These are phyloP conservation scores for Lagenorhynchus albirostris DNA, from an alignment of 2,113 vertebrate species.

Conservation along the genomic window DNA sequence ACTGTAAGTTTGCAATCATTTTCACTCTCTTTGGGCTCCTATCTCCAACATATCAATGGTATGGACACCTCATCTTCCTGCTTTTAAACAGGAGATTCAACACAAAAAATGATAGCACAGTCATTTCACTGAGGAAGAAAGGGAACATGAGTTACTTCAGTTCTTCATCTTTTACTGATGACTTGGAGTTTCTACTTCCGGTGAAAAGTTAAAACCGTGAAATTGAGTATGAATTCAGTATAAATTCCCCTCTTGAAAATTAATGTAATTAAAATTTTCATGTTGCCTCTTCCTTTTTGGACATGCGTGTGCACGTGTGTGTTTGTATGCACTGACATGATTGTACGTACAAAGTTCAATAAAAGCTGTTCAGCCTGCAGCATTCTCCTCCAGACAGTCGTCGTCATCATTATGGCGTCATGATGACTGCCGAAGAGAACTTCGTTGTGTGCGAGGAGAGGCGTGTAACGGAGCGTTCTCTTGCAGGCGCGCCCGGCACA, in stretches of 20 bases:
- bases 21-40: not conserved
- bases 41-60: not conserved
- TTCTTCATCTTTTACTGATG: not conserved
- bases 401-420: not conserved
- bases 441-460: not conserved
- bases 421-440: not conserved
- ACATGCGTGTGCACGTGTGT: accelerated
- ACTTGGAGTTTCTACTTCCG: not conserved
- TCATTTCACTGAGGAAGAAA: not conserved
- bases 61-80: too few species aligned
- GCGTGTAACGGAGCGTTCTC: too few species aligned
- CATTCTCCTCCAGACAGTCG: not conserved
- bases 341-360: not conserved
- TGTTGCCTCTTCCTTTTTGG: not conserved
- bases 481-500: not conserved
- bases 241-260: not conserved
- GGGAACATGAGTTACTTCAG: not conserved
- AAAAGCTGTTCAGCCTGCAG: not conserved
- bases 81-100: not conserved
- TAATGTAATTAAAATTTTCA: not conserved
- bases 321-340: not conserved
- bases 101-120: not conserved
- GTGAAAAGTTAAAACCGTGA: not conserved
- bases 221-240: not conserved
- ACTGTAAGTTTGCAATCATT: accelerated